Conservation (phyloP, 2,888 invertebrate species). For the Pachliopta kotzebuea region DNA sequence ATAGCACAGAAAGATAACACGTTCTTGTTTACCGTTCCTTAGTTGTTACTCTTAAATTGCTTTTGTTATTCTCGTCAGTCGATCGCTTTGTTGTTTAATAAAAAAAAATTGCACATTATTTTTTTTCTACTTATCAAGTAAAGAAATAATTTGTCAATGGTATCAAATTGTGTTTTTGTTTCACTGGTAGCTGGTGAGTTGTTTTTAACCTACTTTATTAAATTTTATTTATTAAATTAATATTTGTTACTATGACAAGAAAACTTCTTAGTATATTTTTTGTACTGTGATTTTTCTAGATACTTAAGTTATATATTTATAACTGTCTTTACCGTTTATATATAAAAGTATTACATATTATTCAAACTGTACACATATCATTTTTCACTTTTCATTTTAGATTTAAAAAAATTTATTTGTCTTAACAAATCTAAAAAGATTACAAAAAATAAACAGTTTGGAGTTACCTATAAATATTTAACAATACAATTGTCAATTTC, state of each 20-base stretch:
- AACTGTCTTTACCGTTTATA: background rate
- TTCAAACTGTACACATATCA: conserved; percentile 1
- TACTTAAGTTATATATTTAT: background rate
- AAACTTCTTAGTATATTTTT: no score
- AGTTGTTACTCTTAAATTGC: conserved; percentile 46
- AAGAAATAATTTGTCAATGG: conserved; percentile 52
- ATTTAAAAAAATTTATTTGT: no score
- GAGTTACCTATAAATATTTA: no score
- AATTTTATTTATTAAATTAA: background rate
- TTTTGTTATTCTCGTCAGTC: conserved; percentile 46
- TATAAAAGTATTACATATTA: background rate
- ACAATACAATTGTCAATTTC: no score
- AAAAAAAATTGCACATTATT: background rate
- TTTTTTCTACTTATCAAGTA: conserved; percentile 24
- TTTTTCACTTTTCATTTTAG: background rate
- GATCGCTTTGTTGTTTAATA: conserved; percentile 31
- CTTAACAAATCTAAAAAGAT: no score
- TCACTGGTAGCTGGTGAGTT: conserved; percentile 59
- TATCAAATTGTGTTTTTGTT: conserved; percentile 69
- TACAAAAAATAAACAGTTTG: no score
- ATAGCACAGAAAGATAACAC: conserved; percentile 62
- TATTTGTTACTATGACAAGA: background rate
- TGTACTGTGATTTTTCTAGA: no score
- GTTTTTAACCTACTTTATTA: conserved; percentile 15
- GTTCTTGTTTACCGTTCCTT: conserved; percentile 61